phyloP scores from a whole-genome alignment of 1,140 invertebrate genomes.

The Myzus persicae region DNA sequence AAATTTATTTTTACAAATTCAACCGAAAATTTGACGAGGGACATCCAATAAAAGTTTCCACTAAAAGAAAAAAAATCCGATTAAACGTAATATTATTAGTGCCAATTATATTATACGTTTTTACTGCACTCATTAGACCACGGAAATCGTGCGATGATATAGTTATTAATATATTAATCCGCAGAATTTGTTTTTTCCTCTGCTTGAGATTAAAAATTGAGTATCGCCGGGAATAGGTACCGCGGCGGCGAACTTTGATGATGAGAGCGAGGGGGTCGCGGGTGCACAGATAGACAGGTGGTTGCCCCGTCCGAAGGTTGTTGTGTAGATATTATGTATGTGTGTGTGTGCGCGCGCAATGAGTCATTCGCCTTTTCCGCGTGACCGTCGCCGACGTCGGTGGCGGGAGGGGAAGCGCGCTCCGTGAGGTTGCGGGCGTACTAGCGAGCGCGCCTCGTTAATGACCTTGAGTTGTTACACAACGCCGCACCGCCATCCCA shows the following conservation, averaged over 20 bases:
- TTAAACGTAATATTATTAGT: neutral
- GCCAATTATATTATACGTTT: neutral
- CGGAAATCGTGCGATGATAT: neutral
- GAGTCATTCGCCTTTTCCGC: constrained; percentile 59
- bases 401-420: neutral
- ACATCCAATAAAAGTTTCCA: neutral
- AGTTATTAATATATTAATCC: neutral
- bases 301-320: constrained; percentile 58
- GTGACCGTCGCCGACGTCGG: neutral
- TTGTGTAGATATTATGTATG: neutral
- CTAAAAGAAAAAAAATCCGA: neutral
- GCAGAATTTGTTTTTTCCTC: neutral
- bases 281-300: constrained; percentile 45
- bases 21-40: no score
- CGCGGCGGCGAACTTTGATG: neutral
- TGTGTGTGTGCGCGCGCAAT: neutral
- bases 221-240: neutral
- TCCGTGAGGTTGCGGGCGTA: constrained; percentile 35
- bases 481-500: constrained; percentile 26
- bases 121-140: neutral
- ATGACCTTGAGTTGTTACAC: constrained; percentile 58
- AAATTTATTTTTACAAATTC: neutral
- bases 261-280: neutral
- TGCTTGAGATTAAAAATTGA: neutral
- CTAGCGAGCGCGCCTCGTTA: constrained; percentile 36